These are phyloP conservation scores for Neostethus bicornis DNA, from an alignment of 2,797 vertebrate species.

Conservation along the genomic window DNA sequence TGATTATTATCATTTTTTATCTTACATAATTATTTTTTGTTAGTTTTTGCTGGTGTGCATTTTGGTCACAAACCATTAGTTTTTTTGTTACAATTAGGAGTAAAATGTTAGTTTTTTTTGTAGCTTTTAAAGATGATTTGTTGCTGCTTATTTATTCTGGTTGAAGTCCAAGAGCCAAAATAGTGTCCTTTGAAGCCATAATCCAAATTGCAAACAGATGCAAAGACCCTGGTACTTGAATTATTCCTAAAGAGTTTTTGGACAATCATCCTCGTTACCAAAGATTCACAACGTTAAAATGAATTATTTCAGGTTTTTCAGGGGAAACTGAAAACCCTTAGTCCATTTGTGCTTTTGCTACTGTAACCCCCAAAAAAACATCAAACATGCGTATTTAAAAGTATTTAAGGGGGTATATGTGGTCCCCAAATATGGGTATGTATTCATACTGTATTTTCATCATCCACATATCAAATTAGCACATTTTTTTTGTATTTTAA, in stretches of 20 bases:
- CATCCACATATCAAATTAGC: not conserved
- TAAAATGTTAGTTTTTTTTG: conserved; percentile 10
- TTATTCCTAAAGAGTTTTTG: conserved; percentile 29
- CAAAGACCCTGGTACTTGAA: conserved; percentile 65
- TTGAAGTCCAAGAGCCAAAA: conserved; percentile 47
- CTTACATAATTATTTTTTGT: not conserved
- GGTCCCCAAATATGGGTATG: not conserved
- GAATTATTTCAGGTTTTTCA: conserved; percentile 32
- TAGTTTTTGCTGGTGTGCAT: conserved; percentile 35
- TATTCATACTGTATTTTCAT: conserved; percentile 5
- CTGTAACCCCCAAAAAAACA: conserved; percentile 21
- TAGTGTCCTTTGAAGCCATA: conserved; percentile 62
- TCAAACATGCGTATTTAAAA: not conserved
- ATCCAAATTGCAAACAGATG: conserved; percentile 27
- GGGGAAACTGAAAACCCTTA: not conserved
- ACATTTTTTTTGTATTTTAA: conserved; percentile 5
- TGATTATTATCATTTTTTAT: not conserved
- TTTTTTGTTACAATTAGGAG: conserved; percentile 23
- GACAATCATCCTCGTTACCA: conserved; percentile 57
- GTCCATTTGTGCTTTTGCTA: conserved; percentile 34
- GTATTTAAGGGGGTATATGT: no score
- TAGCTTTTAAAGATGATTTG: conserved; percentile 30
- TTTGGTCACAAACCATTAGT: conserved; percentile 21
- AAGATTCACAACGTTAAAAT: conserved; percentile 52
- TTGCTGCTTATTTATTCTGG: conserved; percentile 64